phyloP scores from a whole-genome alignment of 2,888 invertebrate species.

The Drosophila suboccidentalis region DNA sequence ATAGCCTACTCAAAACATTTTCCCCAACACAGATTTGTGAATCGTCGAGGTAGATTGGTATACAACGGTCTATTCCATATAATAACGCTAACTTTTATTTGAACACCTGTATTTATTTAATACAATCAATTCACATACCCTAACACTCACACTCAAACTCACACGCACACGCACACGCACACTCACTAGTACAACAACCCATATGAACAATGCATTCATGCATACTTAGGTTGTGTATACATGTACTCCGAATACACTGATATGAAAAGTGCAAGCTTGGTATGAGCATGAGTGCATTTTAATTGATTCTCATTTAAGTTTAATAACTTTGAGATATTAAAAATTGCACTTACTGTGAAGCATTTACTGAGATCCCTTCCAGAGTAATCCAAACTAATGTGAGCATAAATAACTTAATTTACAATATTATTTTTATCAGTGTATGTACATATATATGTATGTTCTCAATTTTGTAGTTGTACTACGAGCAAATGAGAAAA shows the following conservation, averaged over 20 bases:
- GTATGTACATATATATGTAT: not conserved
- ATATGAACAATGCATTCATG: slow-evolving; percentile 1
- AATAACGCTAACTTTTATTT: slow-evolving; percentile 46
- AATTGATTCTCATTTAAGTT: not conserved
- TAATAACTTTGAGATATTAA: not conserved
- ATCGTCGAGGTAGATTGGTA: not conserved
- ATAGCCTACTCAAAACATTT: not conserved
- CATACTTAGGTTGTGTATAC: not conserved
- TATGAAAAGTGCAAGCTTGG: not conserved
- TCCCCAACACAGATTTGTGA: not conserved
- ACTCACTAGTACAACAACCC: slow-evolving; percentile 1
- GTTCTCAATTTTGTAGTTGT: not conserved
- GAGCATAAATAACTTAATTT: not conserved
- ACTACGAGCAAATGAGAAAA: not conserved
- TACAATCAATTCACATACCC: slow-evolving; percentile 35
- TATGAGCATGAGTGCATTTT: not conserved
- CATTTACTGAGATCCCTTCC: not conserved
- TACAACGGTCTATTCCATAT: not conserved
- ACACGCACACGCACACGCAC: slow-evolving; percentile 22
- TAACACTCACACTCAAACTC: slow-evolving; percentile 11
- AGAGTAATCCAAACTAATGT: not conserved
- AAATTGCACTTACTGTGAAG: not conserved
- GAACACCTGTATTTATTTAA: slow-evolving; percentile 76
- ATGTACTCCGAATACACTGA: not conserved
- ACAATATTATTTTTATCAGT: not conserved